Evolutionary conservation across 2,888 invertebrate genomes (phyloP).

Genomic region (Lottia scabra): DNA sequence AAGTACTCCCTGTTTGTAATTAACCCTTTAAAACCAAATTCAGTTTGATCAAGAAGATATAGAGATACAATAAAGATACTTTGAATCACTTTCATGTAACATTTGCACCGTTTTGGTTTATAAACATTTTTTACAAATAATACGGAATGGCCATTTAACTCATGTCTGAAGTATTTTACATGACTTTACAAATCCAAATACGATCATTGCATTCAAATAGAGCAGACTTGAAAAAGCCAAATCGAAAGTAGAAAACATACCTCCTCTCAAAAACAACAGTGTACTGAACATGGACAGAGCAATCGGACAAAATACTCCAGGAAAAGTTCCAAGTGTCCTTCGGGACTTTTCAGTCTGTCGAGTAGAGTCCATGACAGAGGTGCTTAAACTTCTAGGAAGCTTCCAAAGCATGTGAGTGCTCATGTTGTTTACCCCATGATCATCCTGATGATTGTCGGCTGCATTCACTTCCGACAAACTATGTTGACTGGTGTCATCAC

Average conservation of each 20-base stretch:
- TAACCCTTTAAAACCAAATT: too few species aligned
- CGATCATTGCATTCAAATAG: background rate
- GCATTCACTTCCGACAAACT: background rate
- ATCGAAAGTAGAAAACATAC: constrained; percentile 67
- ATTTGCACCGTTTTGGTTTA: too few species aligned
- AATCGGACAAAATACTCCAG: constrained; percentile 98
- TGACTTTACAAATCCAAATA: background rate
- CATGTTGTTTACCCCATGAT: background rate
- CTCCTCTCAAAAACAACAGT: constrained; percentile 96
- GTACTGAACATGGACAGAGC: constrained; percentile 99
- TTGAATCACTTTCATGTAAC: too few species aligned
- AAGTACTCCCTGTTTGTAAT: too few species aligned
- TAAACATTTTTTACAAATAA: too few species aligned
- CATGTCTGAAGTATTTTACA: background rate
- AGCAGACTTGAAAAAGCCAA: background rate
- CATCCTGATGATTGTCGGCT: background rate
- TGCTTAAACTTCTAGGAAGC: constrained; percentile 35
- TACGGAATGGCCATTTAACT: background rate
- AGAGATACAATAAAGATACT: too few species aligned
- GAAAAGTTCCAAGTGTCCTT: constrained; percentile 83
- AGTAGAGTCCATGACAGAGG: constrained; percentile 10
- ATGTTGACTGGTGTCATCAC: background rate
- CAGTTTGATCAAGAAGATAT: too few species aligned
- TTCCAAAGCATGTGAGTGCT: constrained; percentile 26
- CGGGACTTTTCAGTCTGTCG: constrained; percentile 12